These are phyloP conservation scores for Zootoca vivipara DNA, from an alignment of 2,113 vertebrate species.

Conservation along the genomic window DNA sequence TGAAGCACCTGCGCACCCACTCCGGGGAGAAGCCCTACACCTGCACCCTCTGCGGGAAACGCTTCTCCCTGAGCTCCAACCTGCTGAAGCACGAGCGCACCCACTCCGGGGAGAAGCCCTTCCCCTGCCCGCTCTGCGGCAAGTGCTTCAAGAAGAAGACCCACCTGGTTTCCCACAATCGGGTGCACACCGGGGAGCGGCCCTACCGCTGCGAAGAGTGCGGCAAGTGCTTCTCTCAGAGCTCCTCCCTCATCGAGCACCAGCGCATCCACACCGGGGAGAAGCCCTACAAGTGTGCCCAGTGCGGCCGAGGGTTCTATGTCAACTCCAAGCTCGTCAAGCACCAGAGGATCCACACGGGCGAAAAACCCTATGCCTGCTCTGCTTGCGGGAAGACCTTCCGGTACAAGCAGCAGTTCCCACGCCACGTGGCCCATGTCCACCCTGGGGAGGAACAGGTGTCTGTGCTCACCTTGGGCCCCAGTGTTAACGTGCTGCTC, in stretches of 20 bases:
- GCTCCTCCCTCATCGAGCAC: conserved; percentile 84
- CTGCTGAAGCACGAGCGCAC: conserved; percentile 74
- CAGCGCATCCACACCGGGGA: conserved; percentile 88
- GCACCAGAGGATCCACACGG: conserved; percentile 88
- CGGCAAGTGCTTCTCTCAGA: conserved; percentile 85
- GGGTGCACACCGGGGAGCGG: conserved; percentile 87
- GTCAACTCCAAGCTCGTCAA: conserved; percentile 87
- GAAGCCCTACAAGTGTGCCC: conserved; percentile 88
- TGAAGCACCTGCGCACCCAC: conserved; percentile 28
- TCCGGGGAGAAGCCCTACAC: conserved; percentile 41
- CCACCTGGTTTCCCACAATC: conserved; percentile 87
- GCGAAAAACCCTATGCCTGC: conserved; percentile 84
- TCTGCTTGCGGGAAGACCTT: conserved; percentile 87
- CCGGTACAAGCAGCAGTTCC: conserved; percentile 80
- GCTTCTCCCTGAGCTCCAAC: conserved; percentile 36
- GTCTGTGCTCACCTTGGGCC: conserved; percentile 24
- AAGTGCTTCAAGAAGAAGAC: conserved; percentile 90
- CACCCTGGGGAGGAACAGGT: conserved; percentile 79
- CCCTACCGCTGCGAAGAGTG: conserved; percentile 89
- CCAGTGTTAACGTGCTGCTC: conserved; percentile 20
- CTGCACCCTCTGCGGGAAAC: conserved; percentile 34
- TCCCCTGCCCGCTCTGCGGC: conserved; percentile 87
- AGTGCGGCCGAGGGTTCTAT: conserved; percentile 86
- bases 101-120: conserved; percentile 89
- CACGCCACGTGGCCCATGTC: conserved; percentile 79